phyloP scores from a whole-genome alignment of 2,797 vertebrate species.

The Pseudochirops cupreus region DNA sequence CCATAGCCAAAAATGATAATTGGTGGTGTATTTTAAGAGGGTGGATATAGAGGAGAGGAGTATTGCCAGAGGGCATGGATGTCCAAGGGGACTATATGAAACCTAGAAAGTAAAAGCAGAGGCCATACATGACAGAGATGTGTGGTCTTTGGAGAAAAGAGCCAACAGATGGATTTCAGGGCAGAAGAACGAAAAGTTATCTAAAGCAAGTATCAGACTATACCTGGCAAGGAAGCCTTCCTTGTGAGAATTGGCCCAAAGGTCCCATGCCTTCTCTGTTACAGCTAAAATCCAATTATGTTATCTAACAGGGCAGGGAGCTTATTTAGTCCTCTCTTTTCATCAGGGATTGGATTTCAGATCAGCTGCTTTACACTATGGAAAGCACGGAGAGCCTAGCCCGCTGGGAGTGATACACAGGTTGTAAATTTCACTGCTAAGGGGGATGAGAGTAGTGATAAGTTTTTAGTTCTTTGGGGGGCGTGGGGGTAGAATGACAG shows the following conservation, averaged over 20 bases:
- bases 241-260: background rate
- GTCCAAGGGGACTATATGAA: background rate
- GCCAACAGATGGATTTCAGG: background rate
- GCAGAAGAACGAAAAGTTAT: background rate
- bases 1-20: background rate
- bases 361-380: background rate
- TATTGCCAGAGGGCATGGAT: background rate
- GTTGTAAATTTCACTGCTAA: background rate
- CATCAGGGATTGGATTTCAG: background rate
- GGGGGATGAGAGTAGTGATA: background rate
- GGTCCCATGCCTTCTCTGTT: background rate
- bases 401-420: background rate
- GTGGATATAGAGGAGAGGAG: background rate
- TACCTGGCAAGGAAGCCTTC: background rate
- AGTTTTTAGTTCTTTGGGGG: background rate
- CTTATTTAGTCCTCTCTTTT: background rate
- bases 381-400: background rate
- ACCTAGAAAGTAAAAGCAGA: background rate
- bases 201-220: background rate
- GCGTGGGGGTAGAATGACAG: background rate
- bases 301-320: constrained; percentile 13
- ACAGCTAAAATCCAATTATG: background rate
- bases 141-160: background rate
- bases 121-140: background rate
- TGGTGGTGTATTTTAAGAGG: background rate